A percentile compares a stretch with the other conserved stretches of the same genome.
Evolutionary conservation across 2,797 vertebrate species (phyloP).

Genomic region (Oreochromis grahami): DNA sequence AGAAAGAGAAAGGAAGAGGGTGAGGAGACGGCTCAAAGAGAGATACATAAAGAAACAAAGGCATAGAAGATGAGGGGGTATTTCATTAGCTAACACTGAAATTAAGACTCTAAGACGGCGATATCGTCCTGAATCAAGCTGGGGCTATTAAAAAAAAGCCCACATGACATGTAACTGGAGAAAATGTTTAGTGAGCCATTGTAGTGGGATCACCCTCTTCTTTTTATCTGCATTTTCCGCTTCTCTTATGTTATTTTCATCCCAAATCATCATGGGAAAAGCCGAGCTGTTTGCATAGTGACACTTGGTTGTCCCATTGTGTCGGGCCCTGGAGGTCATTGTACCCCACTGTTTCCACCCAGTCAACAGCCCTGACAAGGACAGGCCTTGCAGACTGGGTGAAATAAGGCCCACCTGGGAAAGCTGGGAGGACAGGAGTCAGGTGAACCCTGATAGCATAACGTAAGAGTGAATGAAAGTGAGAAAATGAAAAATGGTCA

Average conservation of each 20-base stretch:
- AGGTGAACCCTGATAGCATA: constrained; percentile 46
- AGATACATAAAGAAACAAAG: constrained; percentile 22
- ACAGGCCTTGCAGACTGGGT: constrained; percentile 50
- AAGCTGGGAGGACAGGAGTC: constrained; percentile 30
- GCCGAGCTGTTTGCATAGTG: constrained; percentile 37
- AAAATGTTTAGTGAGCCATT: constrained; percentile 2
- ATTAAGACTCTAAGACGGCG: constrained; percentile 4
- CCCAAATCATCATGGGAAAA: constrained; percentile 25
- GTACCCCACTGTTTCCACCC: constrained; percentile 47
- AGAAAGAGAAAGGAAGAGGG: background rate
- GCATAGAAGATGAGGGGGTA: constrained; percentile 26
- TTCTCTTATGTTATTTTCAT: constrained; percentile 3
- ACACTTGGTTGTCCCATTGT: constrained; percentile 35
- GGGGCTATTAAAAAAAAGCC: background rate
- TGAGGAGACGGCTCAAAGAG: background rate
- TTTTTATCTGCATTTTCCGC: constrained; percentile 22
- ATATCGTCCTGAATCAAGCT: constrained; percentile 12
- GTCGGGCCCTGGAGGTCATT: constrained; percentile 40
- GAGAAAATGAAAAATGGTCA: constrained; percentile 65
- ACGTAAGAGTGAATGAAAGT: constrained; percentile 60
- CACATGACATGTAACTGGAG: constrained; percentile 24
- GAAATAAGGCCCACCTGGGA: constrained; percentile 50
- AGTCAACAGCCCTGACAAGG: constrained; percentile 63
- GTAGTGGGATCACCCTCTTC: background rate
- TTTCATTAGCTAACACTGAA: constrained; percentile 42